Base-by-base conservation (phyloP, 2,113 vertebrate species). In the Neogale vison region DNA sequence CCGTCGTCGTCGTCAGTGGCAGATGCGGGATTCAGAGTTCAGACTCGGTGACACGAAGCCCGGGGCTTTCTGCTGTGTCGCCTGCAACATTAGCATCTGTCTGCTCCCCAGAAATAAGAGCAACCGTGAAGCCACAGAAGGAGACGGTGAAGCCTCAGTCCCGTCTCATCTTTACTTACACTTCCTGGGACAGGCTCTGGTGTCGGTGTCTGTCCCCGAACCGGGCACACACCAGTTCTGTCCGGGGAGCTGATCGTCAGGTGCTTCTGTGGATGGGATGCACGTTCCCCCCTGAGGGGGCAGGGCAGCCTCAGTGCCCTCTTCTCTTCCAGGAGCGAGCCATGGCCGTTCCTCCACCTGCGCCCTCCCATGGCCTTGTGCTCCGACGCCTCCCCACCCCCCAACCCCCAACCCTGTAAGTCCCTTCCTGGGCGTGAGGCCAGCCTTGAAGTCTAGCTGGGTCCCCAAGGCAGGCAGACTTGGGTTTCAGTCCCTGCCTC, bases 1-100 rank as follows among this genome's bases (percentile, higher is more conserved):
- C 9, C 2, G 14, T 36, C 31, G 0, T 7, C 29, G 0, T 20
- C 31, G 6, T 63, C 4, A 24, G n/a, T 42, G 14, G 42, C 26
- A 77, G 61, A 4, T 82, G 42, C 55, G 55, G n/a, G 4, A 1
- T 42, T 14, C 39, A 9, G 9, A 21, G 59, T 31, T 67, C 42
- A 36, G 31, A 0, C 50, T 39, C 11, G 3, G 47, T 15, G 71
- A 34, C 57, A 10, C 2, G 4, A 9, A 50, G 31, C 61, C 23
- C 20, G 6, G 71, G 1, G 10, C 55, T 74, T 17, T 39, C 4
- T 61, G 47, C 89, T 47, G 7, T 10, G 11, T 36, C 57, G 5
- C 90, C 31, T 24, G 65, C 61, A 52, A 24, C 8, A 7, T 69
- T 18, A 6, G 39, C 69, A 2, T 63, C 86, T 93, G 79, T 45